These are phyloP conservation scores for Brenthis daphne DNA, from an alignment of 2,888 invertebrate genomes.

Conservation along the genomic window DNA sequence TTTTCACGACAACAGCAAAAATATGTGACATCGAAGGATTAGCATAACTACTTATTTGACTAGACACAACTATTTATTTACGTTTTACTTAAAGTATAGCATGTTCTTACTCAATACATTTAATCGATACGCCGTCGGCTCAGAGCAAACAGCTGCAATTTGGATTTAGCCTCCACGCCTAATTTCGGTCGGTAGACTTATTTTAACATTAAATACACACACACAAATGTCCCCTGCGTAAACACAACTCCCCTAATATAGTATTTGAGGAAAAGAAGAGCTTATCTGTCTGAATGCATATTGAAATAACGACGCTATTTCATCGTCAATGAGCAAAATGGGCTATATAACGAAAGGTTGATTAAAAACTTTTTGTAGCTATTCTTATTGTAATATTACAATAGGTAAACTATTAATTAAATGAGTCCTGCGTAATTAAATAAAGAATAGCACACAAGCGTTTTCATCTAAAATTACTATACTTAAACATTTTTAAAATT, in stretches of 20 bases:
- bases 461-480: too few species aligned
- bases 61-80: too few species aligned
- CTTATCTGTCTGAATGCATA: slow-evolving; percentile 50
- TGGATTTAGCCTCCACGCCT: slow-evolving; percentile 77
- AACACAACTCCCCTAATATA: slow-evolving; percentile 77
- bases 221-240: slow-evolving; percentile 77
- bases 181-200: slow-evolving; percentile 79
- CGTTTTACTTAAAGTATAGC: background rate
- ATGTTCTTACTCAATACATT: slow-evolving; percentile 35
- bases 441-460: too few species aligned
- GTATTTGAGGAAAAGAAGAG: slow-evolving; percentile 58
- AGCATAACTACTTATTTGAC: too few species aligned
- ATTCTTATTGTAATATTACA: background rate
- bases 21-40: too few species aligned
- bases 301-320: slow-evolving; percentile 50
- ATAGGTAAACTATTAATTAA: too few species aligned
- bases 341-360: slow-evolving; percentile 4
- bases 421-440: too few species aligned
- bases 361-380: too few species aligned
- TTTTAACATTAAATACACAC: slow-evolving; percentile 80
- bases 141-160: slow-evolving; percentile 74
- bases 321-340: slow-evolving; percentile 43
- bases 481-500: background rate
- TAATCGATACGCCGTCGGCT: slow-evolving; percentile 46
- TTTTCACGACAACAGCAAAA: too few species aligned